A percentile compares a stretch with the other conserved stretches of the same genome.
Evolutionary conservation across 2,888 invertebrate species (phyloP).

Genomic region (Crioceris asparagi): DNA sequence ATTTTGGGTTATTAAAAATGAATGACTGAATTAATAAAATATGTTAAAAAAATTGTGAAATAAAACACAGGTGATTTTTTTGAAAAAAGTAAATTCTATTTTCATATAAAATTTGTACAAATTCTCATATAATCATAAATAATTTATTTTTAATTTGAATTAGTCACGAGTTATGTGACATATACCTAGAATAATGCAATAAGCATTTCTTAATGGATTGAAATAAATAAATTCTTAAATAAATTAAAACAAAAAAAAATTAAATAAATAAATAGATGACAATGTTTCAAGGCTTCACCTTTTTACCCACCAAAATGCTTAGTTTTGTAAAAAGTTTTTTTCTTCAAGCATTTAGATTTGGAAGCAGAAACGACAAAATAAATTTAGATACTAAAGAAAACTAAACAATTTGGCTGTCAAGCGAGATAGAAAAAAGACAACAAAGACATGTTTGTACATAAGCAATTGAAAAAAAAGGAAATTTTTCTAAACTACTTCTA

Average conservation of each 20-base stretch:
- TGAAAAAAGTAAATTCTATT: slow-evolving; percentile 16
- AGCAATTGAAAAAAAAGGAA: too few relatives aligned
- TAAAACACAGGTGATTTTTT: slow-evolving; percentile 15
- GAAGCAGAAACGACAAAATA: too few relatives aligned
- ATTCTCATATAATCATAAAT: slow-evolving; percentile 14
- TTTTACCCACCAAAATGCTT: neutral
- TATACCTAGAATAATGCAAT: slow-evolving; percentile 38
- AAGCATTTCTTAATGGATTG: slow-evolving; percentile 26
- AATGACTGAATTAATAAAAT: slow-evolving; percentile 15
- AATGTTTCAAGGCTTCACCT: too few relatives aligned
- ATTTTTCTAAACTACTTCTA: too few relatives aligned
- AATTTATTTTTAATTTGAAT: slow-evolving; percentile 4
- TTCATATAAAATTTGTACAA: slow-evolving; percentile 19
- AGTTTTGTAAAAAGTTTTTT: too few relatives aligned
- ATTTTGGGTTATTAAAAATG: slow-evolving; percentile 7
- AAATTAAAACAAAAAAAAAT: slow-evolving; percentile 37
- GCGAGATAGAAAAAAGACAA: too few relatives aligned
- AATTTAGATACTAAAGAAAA: too few relatives aligned
- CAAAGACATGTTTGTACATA: too few relatives aligned
- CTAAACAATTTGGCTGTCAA: too few relatives aligned
- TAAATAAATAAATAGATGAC: too few relatives aligned
- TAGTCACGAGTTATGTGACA: slow-evolving; percentile 38
- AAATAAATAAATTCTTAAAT: slow-evolving; percentile 46
- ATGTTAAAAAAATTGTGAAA: too few relatives aligned
- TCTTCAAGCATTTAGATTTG: too few relatives aligned